A percentile compares a stretch with the other conserved stretches of the same genome.
phyloP scores from a whole-genome alignment of 2,113 vertebrate species.

The Hiodon alosoides region DNA sequence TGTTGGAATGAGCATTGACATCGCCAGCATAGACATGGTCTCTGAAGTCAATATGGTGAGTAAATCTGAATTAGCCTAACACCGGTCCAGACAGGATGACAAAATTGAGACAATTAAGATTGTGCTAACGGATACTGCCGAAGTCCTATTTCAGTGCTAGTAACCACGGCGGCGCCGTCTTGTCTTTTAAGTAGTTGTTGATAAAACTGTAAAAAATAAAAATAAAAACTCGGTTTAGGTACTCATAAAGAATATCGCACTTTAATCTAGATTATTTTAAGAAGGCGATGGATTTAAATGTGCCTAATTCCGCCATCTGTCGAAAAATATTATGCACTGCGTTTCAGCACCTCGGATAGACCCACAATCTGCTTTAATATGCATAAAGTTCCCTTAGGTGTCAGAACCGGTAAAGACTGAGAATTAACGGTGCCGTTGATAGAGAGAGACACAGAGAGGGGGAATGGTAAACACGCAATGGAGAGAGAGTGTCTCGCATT shows the following conservation, averaged over 20 bases:
- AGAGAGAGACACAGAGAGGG: constrained; percentile 4
- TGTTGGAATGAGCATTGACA: constrained; percentile 88
- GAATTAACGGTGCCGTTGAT: constrained; percentile 13
- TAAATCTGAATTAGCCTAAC: constrained; percentile 36
- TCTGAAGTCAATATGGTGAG: constrained; percentile 96
- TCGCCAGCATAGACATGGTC: constrained; percentile 89
- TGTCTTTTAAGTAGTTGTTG: constrained; percentile 5
- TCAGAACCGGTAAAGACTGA: constrained; percentile 32
- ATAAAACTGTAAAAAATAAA: neutral
- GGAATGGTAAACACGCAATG: neutral
- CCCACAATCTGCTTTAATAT: constrained; percentile 34
- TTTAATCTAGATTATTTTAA: constrained; percentile 1
- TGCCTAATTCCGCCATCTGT: constrained; percentile 44
- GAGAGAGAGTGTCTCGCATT: neutral
- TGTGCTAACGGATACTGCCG: neutral
- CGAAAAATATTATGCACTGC: constrained; percentile 21
- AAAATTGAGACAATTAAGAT: neutral
- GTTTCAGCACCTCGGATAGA: constrained; percentile 28
- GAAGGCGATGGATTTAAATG: constrained; percentile 10
- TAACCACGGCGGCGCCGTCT: neutral
- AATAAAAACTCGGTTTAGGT: neutral
- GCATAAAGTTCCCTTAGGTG: constrained; percentile 27
- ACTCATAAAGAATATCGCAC: constrained; percentile 30
- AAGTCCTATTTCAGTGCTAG: neutral
- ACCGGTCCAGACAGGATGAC: neutral